Conservation (phyloP, 2,888 invertebrate genomes). For the Campoletis raptor region DNA sequence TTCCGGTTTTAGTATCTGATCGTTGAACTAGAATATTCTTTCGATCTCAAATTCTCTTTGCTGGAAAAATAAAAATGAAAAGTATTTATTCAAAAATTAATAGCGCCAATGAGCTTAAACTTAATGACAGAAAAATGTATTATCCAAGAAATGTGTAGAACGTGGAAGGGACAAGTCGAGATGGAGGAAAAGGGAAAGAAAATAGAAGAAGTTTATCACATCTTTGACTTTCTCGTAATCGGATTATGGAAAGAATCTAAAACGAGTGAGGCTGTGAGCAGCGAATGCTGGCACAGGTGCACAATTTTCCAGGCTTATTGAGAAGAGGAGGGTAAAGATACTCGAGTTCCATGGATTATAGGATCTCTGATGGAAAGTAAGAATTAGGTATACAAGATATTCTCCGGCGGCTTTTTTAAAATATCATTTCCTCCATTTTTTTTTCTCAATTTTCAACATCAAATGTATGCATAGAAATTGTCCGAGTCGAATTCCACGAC, state of each 20-base stretch:
- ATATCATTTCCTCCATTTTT: neutral
- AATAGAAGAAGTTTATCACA: slow-evolving; percentile 37
- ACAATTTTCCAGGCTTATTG: slow-evolving; percentile 46
- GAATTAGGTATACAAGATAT: slow-evolving; percentile 44
- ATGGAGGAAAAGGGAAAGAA: neutral
- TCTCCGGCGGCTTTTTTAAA: neutral
- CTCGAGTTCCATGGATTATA: slow-evolving; percentile 43
- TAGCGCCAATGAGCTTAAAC: neutral
- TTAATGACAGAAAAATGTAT: neutral
- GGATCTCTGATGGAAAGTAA: slow-evolving; percentile 34
- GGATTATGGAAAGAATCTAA: slow-evolving; percentile 46
- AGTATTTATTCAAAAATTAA: neutral
- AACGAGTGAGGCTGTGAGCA: neutral
- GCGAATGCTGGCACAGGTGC: slow-evolving; percentile 51
- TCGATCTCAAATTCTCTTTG: neutral
- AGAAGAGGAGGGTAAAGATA: slow-evolving; percentile 16
- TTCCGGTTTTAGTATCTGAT: neutral
- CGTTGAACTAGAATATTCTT: neutral
- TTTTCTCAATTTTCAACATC: neutral
- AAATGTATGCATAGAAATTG: neutral
- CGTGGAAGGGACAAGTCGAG: slow-evolving; percentile 12
- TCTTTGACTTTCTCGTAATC: slow-evolving; percentile 51
- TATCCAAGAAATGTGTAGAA: neutral
- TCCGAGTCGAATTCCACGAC: slow-evolving; percentile 16
- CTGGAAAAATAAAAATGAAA: slow-evolving; percentile 1